Conservation (phyloP, 2,888 invertebrate species). For the Brachyopa scutellaris region DNA sequence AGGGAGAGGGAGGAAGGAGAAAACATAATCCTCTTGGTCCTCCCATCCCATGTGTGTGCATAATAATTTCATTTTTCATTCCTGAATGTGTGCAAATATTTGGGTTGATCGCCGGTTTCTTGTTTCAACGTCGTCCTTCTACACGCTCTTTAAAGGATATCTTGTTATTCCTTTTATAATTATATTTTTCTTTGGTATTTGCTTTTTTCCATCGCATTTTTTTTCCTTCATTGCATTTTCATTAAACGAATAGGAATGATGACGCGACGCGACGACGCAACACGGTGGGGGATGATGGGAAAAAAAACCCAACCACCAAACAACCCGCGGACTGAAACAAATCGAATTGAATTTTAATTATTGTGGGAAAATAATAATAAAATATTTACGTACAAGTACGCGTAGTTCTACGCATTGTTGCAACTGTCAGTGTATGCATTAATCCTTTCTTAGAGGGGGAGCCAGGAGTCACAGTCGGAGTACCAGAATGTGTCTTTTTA, state of each 20-base stretch:
- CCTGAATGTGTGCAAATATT: slow-evolving; percentile 67
- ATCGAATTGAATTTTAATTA: slow-evolving; percentile 69
- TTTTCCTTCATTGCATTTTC: slow-evolving; percentile 43
- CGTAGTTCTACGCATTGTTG: neutral
- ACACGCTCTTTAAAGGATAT: slow-evolving; percentile 46
- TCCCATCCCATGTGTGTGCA: slow-evolving; percentile 27
- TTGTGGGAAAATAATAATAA: slow-evolving; percentile 47
- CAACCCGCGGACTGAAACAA: slow-evolving; percentile 27
- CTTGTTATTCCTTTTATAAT: slow-evolving; percentile 50
- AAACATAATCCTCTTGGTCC: neutral
- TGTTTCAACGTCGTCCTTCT: slow-evolving; percentile 29
- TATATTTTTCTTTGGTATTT: slow-evolving; percentile 48
- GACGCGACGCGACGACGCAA: too few species aligned
- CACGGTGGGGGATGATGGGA: slow-evolving; percentile 24
- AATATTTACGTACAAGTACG: slow-evolving; percentile 16
- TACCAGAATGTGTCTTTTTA: too few species aligned
- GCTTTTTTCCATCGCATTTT: slow-evolving; percentile 23
- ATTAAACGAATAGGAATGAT: slow-evolving; percentile 16
- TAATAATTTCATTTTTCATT: slow-evolving; percentile 64
- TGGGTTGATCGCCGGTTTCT: slow-evolving; percentile 40
- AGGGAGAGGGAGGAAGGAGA: neutral
- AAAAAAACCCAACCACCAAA: neutral
- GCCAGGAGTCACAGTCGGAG: neutral
- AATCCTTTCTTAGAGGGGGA: slow-evolving; percentile 47
- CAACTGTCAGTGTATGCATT: slow-evolving; percentile 1